Base-by-base conservation (phyloP, 2,797 vertebrate species). In the Thunnus albacares region DNA sequence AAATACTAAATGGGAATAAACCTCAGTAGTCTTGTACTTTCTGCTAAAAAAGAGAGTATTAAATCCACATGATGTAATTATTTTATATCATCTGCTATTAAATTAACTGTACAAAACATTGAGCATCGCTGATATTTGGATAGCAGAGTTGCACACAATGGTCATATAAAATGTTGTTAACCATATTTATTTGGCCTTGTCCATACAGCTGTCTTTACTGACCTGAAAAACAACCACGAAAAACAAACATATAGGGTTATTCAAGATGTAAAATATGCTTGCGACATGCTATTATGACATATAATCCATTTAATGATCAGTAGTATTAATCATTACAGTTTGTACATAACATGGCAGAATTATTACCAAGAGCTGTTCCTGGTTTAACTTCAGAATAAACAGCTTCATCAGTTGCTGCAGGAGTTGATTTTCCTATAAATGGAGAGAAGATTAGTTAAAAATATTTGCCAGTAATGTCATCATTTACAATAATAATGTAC, bases 311-410 rank as follows among this genome's bases (percentile, higher is more conserved):
- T 11, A 20, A 62, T 13, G 5, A 41, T 53, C 13, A 5, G 9
- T 2, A 3, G 20, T 64, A 45, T 22, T 38, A 33, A 47, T 45
- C 0, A 20, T 22, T 28, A 28, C 28, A 28, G 28, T 28, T 4
- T 28, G 28, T 4, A 28, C 28, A 28, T 28, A n/a, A n/a, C n/a
- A n/a, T n/a, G 49, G 15, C 13, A 12, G n/a, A 1, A 28, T 28
- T 28, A 28, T 28, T 28, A 28, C 28, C 28, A 28, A 28, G 28
- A 28, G 28, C 28, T 28, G 28, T 28, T 28, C 28, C 28, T 28
- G 28, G 28, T 28, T 28, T 28, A 30, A 83, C 24, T 17, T 79
- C 53, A 43, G 81, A 79, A 35, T 79, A 83, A 56, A 79, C 3
- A 10, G 28, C 28, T 2, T 28, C 28, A 1, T 69, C 33, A 24